Base-by-base conservation (phyloP, 2,888 invertebrate species). In the Conistra vaccinii region DNA sequence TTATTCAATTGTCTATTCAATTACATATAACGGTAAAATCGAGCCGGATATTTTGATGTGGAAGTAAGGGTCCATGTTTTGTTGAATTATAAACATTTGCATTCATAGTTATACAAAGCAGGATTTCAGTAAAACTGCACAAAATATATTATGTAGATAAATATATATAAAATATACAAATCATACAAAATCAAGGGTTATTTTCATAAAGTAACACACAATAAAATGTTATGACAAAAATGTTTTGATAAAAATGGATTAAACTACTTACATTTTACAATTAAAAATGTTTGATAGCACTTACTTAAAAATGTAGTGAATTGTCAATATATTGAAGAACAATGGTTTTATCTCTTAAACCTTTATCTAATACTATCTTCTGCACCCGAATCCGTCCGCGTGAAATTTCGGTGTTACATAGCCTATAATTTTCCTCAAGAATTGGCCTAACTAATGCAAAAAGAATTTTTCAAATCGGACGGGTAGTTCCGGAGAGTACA, bases 1-100 rank as follows among this genome's bases (percentile, higher is more conserved):
- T 68, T 77, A 82, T 82, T 63, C 29, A 29, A 62, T 63, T 76
- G 20, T 42, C 14, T 32, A 48, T 61, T 14, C 39, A 78, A 67
- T 81, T 48, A 76, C 32, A 32, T 55, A 14, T 42, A 81, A 75
- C 35, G 6, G 23, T 57, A 26, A 20, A 81, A 61, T 66, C 4
- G 12, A 61, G 48, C 26, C 1, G n/a, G 6, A 17, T 48, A 63
- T 60, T 55, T 42, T 45, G 4, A 14, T 1, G 48, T 2, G 9
- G 17, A 73, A 57, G 14, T 39, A 2, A 14, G 6, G 63, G 17
- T 26, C 35, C 39, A 66, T 29, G 14, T 61, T 48, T 39, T 10
- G 48, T 32, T 26, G 14, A 55, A 26, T 42, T 66, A 45, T 53
- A 61, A 14, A 63, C 1, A 26, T 60, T 45, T 70, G 10, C 29